Conservation (phyloP, 1,140 invertebrate genomes). For the Dreissena polymorpha region DNA sequence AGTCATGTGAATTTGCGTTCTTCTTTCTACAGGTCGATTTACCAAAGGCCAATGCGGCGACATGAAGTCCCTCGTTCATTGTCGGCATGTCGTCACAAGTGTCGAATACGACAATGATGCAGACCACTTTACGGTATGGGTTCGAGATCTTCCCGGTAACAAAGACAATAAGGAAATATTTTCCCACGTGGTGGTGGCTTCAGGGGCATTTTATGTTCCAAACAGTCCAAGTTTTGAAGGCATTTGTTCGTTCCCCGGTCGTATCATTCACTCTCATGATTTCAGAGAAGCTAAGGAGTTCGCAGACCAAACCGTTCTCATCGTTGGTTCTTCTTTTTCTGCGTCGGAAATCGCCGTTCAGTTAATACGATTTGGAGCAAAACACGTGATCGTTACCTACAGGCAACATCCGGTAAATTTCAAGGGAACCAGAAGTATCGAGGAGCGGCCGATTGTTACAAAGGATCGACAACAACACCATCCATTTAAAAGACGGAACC, state of each 20-base stretch:
- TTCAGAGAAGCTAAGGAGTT: conserved; percentile 16
- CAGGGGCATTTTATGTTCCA: background rate
- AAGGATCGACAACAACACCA: background rate
- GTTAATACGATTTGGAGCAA: background rate
- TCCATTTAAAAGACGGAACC: conserved; percentile 4
- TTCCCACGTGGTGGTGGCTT: conserved; percentile 6
- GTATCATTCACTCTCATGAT: conserved; percentile 16
- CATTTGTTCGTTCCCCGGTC: background rate
- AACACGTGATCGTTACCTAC: background rate
- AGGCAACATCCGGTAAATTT: background rate
- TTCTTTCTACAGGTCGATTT: background rate
- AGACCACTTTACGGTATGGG: background rate
- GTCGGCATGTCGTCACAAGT: background rate
- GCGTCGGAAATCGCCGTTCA: background rate
- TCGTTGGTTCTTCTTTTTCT: background rate
- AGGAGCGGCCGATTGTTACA: conserved; percentile 14
- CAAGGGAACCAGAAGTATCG: conserved; percentile 10
- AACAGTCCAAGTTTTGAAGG: conserved; percentile 5
- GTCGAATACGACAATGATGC: background rate
- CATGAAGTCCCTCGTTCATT: background rate
- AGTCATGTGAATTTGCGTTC: too few relatives aligned
- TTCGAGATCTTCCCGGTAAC: background rate
- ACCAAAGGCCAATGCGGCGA: background rate
- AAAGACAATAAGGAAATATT: background rate
- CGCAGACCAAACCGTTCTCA: background rate